Percentiles rank a stretch among this genome's conserved stretches.
phyloP scores from a whole-genome alignment of 2,797 vertebrate species.

The Takifugu rubripes region DNA sequence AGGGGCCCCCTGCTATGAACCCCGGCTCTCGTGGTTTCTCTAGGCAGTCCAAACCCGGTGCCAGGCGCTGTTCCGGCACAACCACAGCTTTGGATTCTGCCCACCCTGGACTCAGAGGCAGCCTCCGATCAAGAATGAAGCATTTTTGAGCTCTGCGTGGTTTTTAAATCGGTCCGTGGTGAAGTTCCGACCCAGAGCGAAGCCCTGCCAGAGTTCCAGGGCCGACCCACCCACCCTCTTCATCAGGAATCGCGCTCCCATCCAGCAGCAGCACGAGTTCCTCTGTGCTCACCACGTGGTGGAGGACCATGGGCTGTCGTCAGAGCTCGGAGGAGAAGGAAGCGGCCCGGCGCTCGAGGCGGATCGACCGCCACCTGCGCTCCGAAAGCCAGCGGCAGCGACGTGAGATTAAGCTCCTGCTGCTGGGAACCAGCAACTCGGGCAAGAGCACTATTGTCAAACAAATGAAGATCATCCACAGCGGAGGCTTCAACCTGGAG shows the following conservation, averaged over 20 bases:
- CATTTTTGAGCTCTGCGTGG: conserved; percentile 50
- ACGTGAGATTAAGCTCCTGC: conserved; percentile 94
- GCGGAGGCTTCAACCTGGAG: conserved; percentile 96
- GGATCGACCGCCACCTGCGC: conserved; percentile 98
- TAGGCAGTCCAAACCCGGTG: conserved; percentile 56
- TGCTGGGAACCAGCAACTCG: conserved; percentile 98
- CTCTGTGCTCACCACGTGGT: conserved; percentile 67
- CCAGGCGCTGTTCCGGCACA: conserved; percentile 62
- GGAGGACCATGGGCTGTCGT: conserved; percentile 98
- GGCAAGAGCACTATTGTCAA: conserved; percentile 99
- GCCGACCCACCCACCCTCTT: conserved; percentile 32
- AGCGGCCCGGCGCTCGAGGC: conserved; percentile 94
- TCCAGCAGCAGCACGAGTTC: conserved; percentile 69
- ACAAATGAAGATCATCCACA: conserved; percentile 99
- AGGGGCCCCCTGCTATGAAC: conserved; percentile 67
- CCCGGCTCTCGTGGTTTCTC: conserved; percentile 55
- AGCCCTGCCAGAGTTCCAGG: conserved; percentile 22
- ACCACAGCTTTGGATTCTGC: conserved; percentile 67
- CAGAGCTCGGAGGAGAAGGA: conserved; percentile 99
- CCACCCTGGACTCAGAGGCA: conserved; percentile 65
- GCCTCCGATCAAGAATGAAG: conserved; percentile 59
- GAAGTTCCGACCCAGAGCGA: conserved; percentile 19
- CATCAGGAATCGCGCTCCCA: conserved; percentile 53
- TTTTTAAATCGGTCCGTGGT: conserved; percentile 35
- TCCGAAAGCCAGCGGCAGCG: conserved; percentile 97